Evolutionary conservation across 2,113 vertebrate genomes (phyloP), one percentile per base, ranked within the genome.

Genomic region (Tenebrosternarchus preto): DNA sequence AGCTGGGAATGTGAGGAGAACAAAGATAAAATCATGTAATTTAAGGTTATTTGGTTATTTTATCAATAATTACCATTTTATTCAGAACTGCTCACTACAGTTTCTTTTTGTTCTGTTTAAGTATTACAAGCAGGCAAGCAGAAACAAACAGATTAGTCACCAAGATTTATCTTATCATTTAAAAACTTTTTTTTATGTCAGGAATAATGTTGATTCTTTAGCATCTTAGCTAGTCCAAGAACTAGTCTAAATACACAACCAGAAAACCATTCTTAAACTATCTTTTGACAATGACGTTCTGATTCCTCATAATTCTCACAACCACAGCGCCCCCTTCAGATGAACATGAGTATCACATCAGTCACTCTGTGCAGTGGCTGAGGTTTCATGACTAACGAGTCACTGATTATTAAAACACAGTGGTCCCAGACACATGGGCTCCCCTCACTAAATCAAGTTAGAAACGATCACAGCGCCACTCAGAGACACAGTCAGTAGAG

Each of bases 371-470:
- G 15, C 43, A 50, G 19, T 9, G 31, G 19, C 22, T 7, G 63
- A n/a, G 31, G 29, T 67, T 67, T 36, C 1, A 33, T 20, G 29
- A 17, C 33, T 33, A 33, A 66, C 33, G 17, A 20, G 36, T 36
- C 29, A 67, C 29, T 19, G 31, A 36, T 67, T 67, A 67, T 67
- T 67, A 67, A 33, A 67, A 64, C 12, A 31, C 61, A 64, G 61
- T 27, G 31, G 25, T 5, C 61, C 29, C 61, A 64, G 61, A 64
- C 61, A 64, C 27, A 31, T 29, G 15, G 61, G 27, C 61, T 64
- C 61, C 25, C 29, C 5, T 64, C 15, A 1, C 61, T 31, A 31
- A 64, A 64, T 64, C 27, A 16, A 27, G 25, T 63, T 63, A 63
- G 24, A 16, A 64, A 29, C 17, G 27, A 64, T 31, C 61, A 17